A percentile compares a stretch with the other conserved stretches of the same genome.
Conservation (phyloP, 2,797 vertebrate species). For the Hylomyscus alleni region DNA sequence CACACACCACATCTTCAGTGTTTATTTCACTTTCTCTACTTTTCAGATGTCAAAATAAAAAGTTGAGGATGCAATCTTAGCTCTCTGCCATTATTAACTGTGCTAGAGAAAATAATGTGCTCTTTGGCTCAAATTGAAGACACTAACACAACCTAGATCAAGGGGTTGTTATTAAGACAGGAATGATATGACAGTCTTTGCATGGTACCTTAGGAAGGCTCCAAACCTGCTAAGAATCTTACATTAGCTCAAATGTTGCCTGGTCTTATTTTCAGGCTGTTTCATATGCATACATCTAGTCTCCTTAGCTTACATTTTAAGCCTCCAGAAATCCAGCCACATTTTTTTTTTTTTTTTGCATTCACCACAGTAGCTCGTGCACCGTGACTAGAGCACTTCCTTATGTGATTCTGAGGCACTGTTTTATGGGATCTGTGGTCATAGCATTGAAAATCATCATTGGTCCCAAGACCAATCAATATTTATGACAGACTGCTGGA, state of each 20-base stretch:
- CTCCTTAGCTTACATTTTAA: slow-evolving; percentile 45
- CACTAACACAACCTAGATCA: background rate
- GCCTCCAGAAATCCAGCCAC: background rate
- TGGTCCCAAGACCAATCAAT: background rate
- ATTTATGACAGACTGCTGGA: background rate
- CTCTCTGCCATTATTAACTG: background rate
- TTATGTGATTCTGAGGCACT: background rate
- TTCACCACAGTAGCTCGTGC: background rate
- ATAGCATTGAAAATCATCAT: slow-evolving; percentile 28
- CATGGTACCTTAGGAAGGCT: background rate
- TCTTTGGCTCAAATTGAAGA: slow-evolving; percentile 39
- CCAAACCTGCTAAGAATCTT: background rate
- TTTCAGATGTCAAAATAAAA: slow-evolving; percentile 57
- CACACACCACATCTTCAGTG: background rate
- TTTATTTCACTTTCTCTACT: background rate
- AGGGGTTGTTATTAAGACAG: background rate
- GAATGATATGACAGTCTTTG: background rate
- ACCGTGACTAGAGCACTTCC: background rate
- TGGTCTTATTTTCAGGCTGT: slow-evolving; percentile 5
- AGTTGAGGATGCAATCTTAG: background rate
- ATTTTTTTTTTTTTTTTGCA: background rate
- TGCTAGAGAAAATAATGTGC: background rate
- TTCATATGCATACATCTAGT: background rate
- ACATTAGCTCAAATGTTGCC: background rate
- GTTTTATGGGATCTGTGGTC: slow-evolving; percentile 9